Base-by-base conservation (phyloP, 2,888 invertebrate species). In the Petrolisthes cinctipes region DNA sequence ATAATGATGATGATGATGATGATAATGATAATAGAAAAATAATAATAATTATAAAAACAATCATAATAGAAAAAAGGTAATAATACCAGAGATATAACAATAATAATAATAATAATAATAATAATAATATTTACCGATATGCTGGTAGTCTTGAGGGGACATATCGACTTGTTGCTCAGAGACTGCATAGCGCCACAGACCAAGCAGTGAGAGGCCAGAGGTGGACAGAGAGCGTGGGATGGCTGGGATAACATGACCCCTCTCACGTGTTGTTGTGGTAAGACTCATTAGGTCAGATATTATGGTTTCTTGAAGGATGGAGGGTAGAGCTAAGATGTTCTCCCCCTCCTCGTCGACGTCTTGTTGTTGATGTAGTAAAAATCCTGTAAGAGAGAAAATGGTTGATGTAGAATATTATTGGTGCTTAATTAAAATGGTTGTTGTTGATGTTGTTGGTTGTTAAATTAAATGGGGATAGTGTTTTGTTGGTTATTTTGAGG, bases 191-290 rank as follows among this genome's bases (percentile, higher is more conserved):
- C 82, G 66, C 82, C 82, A 82, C 51, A 82, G 68, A 37, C 51
- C 68, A 68, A 82, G 82, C n/a, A 82, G 82, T 6, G 82, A 82
- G n/a, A 68, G 37, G 53, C 82, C 82, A 4, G 71, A n/a, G 71
- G 6, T n/a, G n/a, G 14, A 20, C 20, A 71, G n/a, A 1, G 71
- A 14, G 71, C n/a, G 20, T 7, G 71, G 71, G 71, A 71, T 71
- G 20, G 71, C n/a, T 17, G 71, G 71, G 20, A 71, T 6, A 20
- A 7, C 20, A 4, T 6, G 6, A 7, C n/a, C 71, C 3, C 20
- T 3, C 37, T 37, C 37, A 37, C 37, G 37, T 37, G 37, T 37
- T 14, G 71, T n/a, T 14, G 71, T n/a, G 4, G 66, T 9, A 4
- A 14, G 9, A 17, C 66, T 61, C 71, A n/a, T 71, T 1, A 71